Conservation (phyloP, 2,113 vertebrate genomes). For the Bungarus multicinctus region DNA sequence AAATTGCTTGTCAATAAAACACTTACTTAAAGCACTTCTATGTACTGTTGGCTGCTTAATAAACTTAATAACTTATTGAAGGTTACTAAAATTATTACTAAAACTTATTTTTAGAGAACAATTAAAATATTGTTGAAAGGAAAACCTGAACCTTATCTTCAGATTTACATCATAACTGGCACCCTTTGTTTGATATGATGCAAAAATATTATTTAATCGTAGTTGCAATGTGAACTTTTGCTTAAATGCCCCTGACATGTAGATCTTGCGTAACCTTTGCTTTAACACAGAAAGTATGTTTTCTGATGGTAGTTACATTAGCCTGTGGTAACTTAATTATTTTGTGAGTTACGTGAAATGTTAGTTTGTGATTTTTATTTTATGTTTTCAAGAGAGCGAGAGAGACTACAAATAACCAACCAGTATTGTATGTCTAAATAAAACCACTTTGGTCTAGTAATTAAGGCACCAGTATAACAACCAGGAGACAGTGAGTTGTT, state of each 20-base stretch:
- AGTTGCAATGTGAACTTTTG: not conserved
- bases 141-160: conserved; percentile 34
- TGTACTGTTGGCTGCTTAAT: conserved; percentile 14
- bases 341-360: not conserved
- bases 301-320: not conserved
- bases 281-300: not conserved
- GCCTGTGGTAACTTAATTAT: not conserved
- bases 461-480: not conserved
- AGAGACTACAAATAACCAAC: not conserved
- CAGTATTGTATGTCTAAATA: not conserved
- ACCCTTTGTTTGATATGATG: not conserved
- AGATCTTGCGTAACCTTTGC: not conserved
- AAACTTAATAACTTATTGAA: not conserved
- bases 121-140: conserved; percentile 31
- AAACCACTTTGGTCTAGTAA: not conserved
- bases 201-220: not conserved
- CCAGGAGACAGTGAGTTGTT: not conserved
- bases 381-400: not conserved
- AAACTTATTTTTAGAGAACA: conserved; percentile 7
- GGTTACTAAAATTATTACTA: not conserved
- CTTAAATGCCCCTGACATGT: not conserved
- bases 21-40: conserved; percentile 23
- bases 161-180: conserved; percentile 28
- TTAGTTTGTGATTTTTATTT: not conserved
- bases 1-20: conserved; percentile 6